Evolutionary conservation across 2,888 invertebrate genomes (phyloP), one percentile per base, ranked within the genome.

Genomic region (Melitaea athalia): DNA sequence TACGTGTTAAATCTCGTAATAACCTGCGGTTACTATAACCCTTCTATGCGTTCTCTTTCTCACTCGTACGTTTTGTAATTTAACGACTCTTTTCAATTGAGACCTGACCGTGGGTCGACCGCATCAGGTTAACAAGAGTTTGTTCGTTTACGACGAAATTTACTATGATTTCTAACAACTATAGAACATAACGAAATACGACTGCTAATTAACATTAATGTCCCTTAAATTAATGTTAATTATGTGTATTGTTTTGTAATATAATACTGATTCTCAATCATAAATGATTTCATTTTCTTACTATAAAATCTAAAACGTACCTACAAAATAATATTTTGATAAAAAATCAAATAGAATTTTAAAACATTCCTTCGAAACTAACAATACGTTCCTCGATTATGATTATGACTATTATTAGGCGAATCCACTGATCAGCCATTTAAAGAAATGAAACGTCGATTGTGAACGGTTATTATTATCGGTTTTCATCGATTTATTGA

Each of bases 401-500:
- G 81, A 85, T 89, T 87, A 92, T 91, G 79, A 89, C 92, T 89
- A 89, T 91, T 88, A 92, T 92, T 90, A 92, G 82, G 84, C 79
- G 85, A 89, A 89, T 89, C 84, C 84, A 85, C 86, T 91, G 88
- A 92, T 89, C 89, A 91, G 85, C 84, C 89, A 92, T 92, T 92
- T 92, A 91, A 87, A 92, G 91, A 92, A 92, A 92, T 92, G 88
- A 92, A 92, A 90, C 88, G 89, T 88, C 90, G 86, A 88, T 88
- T 88, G 79, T 77, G 79, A 83, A 82, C 90, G 83, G 87, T 88
- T 84, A 92, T 92, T 91, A 92, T 85, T 24, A 86, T 84, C 87
- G 88, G 89, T 90, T 91, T 88, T 86, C 88, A 87, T 89, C 92
- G 92, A 92, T 92, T 91, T 92, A 92, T 92, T 90, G 92, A 91